Evolutionary conservation across 2,113 vertebrate species (phyloP).

Genomic region (Mungos mungo): DNA sequence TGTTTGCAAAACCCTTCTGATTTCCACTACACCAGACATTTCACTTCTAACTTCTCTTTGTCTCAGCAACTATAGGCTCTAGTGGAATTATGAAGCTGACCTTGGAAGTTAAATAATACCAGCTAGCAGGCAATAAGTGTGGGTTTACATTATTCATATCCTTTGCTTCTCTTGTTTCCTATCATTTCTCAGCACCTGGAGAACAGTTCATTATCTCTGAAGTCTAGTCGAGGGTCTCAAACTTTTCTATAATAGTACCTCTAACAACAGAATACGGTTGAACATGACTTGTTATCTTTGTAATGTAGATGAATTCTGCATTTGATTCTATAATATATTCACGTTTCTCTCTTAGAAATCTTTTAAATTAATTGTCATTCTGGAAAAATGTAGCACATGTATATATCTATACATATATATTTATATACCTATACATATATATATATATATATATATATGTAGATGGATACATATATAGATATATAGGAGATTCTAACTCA

Average conservation of each 20-base stretch:
- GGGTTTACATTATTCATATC: background rate
- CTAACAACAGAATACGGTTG: background rate
- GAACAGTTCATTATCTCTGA: background rate
- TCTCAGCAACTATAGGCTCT: background rate
- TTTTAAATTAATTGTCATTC: background rate
- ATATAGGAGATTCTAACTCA: background rate
- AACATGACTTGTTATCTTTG: background rate
- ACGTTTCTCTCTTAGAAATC: background rate
- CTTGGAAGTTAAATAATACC: slow-evolving; percentile 5
- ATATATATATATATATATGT: too few species aligned
- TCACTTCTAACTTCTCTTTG: background rate
- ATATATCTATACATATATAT: too few species aligned
- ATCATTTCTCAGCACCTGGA: background rate
- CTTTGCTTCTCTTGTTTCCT: background rate
- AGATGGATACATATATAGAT: too few species aligned
- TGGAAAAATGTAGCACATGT: background rate
- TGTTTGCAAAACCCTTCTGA: background rate
- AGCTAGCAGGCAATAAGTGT: background rate
- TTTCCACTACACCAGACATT: background rate
- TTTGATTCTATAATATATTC: background rate
- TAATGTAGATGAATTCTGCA: background rate
- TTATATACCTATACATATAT: too few species aligned
- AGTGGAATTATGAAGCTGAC: background rate
- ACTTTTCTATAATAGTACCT: background rate
- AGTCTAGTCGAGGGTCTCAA: background rate